Percentiles rank a stretch among this genome's conserved stretches.
Evolutionary conservation across 2,797 vertebrate genomes (phyloP).

Genomic region (Microctenopoma stevenorrisi): DNA sequence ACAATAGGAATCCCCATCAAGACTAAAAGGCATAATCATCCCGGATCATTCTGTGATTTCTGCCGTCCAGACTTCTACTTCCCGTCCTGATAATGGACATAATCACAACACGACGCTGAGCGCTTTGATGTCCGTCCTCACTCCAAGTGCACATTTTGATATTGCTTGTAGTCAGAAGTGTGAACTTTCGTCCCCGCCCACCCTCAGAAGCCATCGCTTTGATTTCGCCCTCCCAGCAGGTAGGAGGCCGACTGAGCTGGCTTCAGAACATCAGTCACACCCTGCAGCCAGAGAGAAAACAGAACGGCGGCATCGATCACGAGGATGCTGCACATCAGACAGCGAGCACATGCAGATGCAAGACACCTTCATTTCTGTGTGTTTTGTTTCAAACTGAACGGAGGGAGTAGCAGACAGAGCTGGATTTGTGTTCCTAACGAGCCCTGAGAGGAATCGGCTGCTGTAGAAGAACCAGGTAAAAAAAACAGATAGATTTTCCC

Average conservation of each 20-base stretch:
- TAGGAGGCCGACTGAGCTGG: conserved; percentile 11
- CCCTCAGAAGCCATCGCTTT: conserved; percentile 45
- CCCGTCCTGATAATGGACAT: conserved; percentile 5
- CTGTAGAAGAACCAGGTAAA: conserved; percentile 14
- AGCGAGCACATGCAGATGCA: background rate
- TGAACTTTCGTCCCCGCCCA: conserved; percentile 36
- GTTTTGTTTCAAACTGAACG: conserved; percentile 4
- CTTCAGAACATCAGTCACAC: conserved; percentile 40
- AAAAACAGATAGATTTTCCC: conserved; percentile 47
- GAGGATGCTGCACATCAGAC: background rate
- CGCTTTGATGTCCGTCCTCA: conserved; percentile 45
- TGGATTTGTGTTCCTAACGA: conserved; percentile 2
- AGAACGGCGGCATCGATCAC: conserved; percentile 18
- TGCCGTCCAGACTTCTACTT: background rate
- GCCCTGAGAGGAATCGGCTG: background rate
- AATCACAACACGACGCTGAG: conserved; percentile 5
- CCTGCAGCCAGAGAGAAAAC: conserved; percentile 12
- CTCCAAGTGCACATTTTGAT: conserved; percentile 31
- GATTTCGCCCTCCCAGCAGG: conserved; percentile 53
- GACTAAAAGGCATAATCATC: background rate
- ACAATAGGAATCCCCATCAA: background rate
- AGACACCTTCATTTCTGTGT: background rate
- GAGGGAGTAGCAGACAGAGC: background rate
- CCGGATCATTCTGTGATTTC: conserved; percentile 1
- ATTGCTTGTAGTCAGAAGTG: conserved; percentile 32